These are phyloP conservation scores for Caracal caracal DNA, from an alignment of 2,113 vertebrate genomes.

Conservation along the genomic window DNA sequence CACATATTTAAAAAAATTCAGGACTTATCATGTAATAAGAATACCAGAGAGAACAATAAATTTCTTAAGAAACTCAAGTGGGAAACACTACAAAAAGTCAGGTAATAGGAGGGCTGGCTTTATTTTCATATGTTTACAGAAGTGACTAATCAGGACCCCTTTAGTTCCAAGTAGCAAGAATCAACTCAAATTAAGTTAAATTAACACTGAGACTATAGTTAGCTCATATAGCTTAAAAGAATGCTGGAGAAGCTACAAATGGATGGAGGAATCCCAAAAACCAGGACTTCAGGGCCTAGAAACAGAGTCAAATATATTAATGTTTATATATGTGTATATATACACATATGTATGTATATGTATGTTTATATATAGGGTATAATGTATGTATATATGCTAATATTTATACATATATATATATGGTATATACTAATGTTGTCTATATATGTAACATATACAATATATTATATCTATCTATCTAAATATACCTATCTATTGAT, in stretches of 20 bases:
- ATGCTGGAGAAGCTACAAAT: background rate
- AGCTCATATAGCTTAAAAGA: background rate
- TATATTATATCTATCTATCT: too few species aligned
- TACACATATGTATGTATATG: background rate
- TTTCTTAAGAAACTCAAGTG: background rate
- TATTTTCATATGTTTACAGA: conserved; percentile 15
- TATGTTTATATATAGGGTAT: background rate
- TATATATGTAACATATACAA: background rate
- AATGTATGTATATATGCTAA: background rate
- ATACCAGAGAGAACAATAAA: background rate
- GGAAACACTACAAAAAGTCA: background rate
- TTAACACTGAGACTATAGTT: conserved; percentile 9
- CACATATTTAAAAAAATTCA: background rate
- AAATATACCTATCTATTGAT: too few species aligned
- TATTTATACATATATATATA: background rate
- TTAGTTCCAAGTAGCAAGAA: conserved; percentile 26
- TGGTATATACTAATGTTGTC: background rate
- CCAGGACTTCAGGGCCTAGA: background rate
- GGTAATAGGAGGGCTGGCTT: background rate
- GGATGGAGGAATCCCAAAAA: background rate
- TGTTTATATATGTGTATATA: background rate
- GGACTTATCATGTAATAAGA: background rate
- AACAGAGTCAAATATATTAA: background rate
- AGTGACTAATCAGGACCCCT: background rate
- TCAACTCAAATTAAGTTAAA: conserved; percentile 12